phyloP scores from a whole-genome alignment of 2,113 vertebrate species.

The Pseudopipra pipra region DNA sequence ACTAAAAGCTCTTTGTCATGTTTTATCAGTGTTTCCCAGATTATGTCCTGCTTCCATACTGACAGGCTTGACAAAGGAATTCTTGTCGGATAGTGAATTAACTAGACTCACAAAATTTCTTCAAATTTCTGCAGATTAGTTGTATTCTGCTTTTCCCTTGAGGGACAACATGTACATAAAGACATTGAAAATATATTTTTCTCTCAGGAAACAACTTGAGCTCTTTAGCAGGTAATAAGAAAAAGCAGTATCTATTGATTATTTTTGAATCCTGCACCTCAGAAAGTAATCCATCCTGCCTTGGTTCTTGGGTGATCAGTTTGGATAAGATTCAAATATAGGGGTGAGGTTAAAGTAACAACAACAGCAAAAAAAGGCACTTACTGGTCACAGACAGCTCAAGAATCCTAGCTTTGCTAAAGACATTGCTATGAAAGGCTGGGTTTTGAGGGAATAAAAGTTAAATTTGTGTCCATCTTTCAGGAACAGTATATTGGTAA shows the following conservation, averaged over 20 bases:
- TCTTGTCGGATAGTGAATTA: neutral
- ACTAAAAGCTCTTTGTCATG: constrained; percentile 12
- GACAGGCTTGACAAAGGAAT: neutral
- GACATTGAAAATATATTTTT: neutral
- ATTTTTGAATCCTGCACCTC: neutral
- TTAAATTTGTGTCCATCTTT: neutral
- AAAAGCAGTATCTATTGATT: neutral
- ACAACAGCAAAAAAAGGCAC: neutral
- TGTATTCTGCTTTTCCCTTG: neutral
- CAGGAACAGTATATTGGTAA: neutral
- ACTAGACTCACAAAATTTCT: neutral
- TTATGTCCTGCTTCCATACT: neutral
- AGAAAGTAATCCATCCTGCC: neutral
- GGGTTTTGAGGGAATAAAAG: neutral
- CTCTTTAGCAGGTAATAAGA: neutral
- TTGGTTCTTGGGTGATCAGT: neutral
- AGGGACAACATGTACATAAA: neutral
- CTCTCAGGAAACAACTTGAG: neutral
- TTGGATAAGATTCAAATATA: neutral
- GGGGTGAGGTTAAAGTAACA: neutral
- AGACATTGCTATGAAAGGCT: neutral
- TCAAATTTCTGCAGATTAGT: neutral
- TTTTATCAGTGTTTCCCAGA: constrained; percentile 42
- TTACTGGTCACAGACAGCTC: rapidly evolving
- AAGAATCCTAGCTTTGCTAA: neutral